Percentiles rank a stretch among this genome's conserved stretches.
phyloP scores from a whole-genome alignment of 1,140 invertebrate genomes.

The Sitophilus oryzae region DNA sequence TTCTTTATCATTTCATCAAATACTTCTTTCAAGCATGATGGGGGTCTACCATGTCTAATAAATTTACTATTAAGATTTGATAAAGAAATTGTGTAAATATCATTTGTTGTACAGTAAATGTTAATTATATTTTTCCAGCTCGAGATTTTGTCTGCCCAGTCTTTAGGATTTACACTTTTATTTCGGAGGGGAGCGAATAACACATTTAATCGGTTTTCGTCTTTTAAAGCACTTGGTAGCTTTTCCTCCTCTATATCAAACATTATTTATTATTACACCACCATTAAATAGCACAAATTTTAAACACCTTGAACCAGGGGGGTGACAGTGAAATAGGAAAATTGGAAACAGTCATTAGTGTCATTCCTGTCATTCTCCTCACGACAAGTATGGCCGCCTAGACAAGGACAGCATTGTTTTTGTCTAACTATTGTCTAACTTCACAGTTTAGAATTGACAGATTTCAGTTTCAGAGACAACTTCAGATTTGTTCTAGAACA shows the following conservation, averaged over 20 bases:
- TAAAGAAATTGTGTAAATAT: constrained; percentile 39
- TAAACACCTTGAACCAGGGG: too few relatives aligned
- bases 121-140: constrained; percentile 48
- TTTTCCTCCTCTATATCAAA: constrained; percentile 33
- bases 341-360: too few relatives aligned
- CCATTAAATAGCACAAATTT: too few relatives aligned
- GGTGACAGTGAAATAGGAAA: too few relatives aligned
- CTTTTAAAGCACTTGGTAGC: constrained; percentile 45
- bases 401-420: too few relatives aligned
- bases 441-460: too few relatives aligned
- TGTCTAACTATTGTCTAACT: too few relatives aligned
- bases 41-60: constrained; percentile 42
- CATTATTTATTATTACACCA: too few relatives aligned
- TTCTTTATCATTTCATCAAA: constrained; percentile 42
- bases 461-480: too few relatives aligned
- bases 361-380: too few relatives aligned
- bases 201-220: constrained; percentile 47
- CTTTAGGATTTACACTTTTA: constrained; percentile 46
- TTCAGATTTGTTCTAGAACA: too few relatives aligned
- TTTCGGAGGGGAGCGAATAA: constrained; percentile 47
- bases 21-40: constrained; percentile 42
- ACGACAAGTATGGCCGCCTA: too few relatives aligned
- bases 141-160: constrained; percentile 48
- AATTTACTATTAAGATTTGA: constrained; percentile 41
- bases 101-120: constrained; percentile 41